phyloP scores from a whole-genome alignment of 2,888 invertebrate species.

The Seira musarum region DNA sequence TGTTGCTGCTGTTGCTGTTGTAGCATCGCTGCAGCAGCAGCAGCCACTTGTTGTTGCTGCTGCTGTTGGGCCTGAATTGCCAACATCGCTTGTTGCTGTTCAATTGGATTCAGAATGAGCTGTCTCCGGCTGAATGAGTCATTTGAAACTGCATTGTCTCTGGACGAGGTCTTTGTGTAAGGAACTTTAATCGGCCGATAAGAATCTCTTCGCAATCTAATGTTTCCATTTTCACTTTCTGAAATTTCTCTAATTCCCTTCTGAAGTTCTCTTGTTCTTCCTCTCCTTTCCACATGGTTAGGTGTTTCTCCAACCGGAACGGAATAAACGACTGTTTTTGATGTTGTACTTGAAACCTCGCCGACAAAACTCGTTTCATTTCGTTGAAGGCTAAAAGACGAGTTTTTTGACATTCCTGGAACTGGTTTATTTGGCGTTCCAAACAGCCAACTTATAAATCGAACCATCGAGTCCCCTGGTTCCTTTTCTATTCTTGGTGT shows the following conservation, averaged over 20 bases:
- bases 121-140: slow-evolving; percentile 48
- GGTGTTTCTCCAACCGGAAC: not conserved
- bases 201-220: slow-evolving; percentile 25
- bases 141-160: not conserved
- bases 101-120: slow-evolving; percentile 48
- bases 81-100: slow-evolving; percentile 41
- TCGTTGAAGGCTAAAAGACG: not conserved
- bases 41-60: slow-evolving; percentile 42
- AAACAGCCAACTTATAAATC: slow-evolving; percentile 33
- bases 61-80: slow-evolving; percentile 53
- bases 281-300: no score
- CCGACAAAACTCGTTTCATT: not conserved
- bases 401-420: not conserved
- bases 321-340: slow-evolving; percentile 8
- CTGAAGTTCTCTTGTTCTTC: slow-evolving; percentile 16
- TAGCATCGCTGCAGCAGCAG: slow-evolving; percentile 38
- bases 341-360: slow-evolving; percentile 3
- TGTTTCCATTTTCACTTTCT: not conserved
- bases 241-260: not conserved
- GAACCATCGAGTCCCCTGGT: not conserved
- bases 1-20: slow-evolving; percentile 43
- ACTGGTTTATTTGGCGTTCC: not conserved
- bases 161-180: slow-evolving; percentile 5
- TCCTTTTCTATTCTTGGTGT: slow-evolving; percentile 1
- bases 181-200: slow-evolving; percentile 44